Percentiles rank a stretch among this genome's conserved stretches.
Evolutionary conservation across 1,140 invertebrate genomes (phyloP).

Genomic region (Medauroidea extradentata): DNA sequence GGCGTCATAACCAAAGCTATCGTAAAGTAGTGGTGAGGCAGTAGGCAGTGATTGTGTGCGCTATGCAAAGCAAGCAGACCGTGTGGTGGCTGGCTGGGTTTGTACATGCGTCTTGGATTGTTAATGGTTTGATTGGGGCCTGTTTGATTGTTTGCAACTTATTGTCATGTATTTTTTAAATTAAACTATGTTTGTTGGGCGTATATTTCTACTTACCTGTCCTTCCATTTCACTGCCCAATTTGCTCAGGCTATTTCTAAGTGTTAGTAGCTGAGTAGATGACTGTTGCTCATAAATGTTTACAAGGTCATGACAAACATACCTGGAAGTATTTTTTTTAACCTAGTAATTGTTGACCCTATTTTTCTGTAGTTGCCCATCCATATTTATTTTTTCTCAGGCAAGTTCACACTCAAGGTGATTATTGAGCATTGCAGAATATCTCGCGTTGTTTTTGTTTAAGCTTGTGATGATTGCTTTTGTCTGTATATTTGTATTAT

Average conservation of each 20-base stretch:
- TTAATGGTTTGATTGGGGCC: neutral
- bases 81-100: conserved; percentile 10
- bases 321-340: neutral
- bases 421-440: conserved; percentile 12
- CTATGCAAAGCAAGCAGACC: conserved; percentile 1
- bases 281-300: too few relatives aligned
- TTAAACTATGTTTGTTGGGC: too few relatives aligned
- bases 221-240: too few relatives aligned
- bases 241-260: too few relatives aligned
- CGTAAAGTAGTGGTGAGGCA: conserved; percentile 6
- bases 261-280: too few relatives aligned
- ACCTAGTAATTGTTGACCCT: neutral
- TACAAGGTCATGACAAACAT: neutral
- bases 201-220: too few relatives aligned
- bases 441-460: conserved; percentile 6
- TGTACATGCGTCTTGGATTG: neutral
- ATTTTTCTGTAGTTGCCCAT: conserved; percentile 1
- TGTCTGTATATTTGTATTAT: conserved; percentile 12
- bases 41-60: neutral
- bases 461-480: conserved; percentile 14
- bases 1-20: conserved; percentile 1
- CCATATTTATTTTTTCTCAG: neutral
- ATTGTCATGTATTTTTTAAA: too few relatives aligned
- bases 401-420: conserved; percentile 10
- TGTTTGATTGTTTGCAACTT: conserved; percentile 3